Percentiles rank a stretch among this genome's conserved stretches.
phyloP scores from a whole-genome alignment of 1,140 invertebrate genomes.

The Temnothorax longispinosus region DNA sequence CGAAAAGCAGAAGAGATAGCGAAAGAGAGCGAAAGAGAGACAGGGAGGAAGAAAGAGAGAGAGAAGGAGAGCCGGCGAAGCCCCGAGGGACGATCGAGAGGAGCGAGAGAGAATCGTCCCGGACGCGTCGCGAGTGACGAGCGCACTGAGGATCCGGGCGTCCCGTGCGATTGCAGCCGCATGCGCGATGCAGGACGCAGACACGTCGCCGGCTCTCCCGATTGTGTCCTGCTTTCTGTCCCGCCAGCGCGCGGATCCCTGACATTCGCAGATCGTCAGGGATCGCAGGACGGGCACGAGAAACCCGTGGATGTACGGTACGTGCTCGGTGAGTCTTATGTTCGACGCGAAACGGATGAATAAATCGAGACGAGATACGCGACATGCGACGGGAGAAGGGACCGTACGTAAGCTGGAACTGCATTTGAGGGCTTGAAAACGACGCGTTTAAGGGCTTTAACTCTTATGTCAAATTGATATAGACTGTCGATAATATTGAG shows the following conservation, averaged over 20 bases:
- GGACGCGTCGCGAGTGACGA: slow-evolving; percentile 77
- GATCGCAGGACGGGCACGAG: not conserved
- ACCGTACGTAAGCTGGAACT: not conserved
- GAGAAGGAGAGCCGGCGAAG: slow-evolving; percentile 37
- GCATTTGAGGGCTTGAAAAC: not conserved
- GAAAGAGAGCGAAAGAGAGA: not conserved
- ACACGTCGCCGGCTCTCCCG: slow-evolving; percentile 24
- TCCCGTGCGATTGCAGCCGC: slow-evolving; percentile 76
- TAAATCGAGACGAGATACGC: not conserved
- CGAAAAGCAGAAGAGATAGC: not conserved
- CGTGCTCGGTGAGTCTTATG: not conserved
- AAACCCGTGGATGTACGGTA: not conserved
- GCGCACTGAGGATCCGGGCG: slow-evolving; percentile 82
- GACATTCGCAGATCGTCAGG: slow-evolving; percentile 21
- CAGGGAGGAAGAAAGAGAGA: not conserved
- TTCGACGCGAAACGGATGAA: not conserved
- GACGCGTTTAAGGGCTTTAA: not conserved
- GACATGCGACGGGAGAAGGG: not conserved
- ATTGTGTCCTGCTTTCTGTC: not conserved
- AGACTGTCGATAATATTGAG: slow-evolving; percentile 36
- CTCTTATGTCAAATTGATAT: not conserved
- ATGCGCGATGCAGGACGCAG: slow-evolving; percentile 76
- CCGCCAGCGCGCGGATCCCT: slow-evolving; percentile 19
- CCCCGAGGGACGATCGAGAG: slow-evolving; percentile 74
- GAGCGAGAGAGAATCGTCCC: slow-evolving; percentile 61